A percentile compares a stretch with the other conserved stretches of the same genome.
phyloP scores from a whole-genome alignment of 1,140 invertebrate genomes.

The Trypoxylus dichotomus region DNA sequence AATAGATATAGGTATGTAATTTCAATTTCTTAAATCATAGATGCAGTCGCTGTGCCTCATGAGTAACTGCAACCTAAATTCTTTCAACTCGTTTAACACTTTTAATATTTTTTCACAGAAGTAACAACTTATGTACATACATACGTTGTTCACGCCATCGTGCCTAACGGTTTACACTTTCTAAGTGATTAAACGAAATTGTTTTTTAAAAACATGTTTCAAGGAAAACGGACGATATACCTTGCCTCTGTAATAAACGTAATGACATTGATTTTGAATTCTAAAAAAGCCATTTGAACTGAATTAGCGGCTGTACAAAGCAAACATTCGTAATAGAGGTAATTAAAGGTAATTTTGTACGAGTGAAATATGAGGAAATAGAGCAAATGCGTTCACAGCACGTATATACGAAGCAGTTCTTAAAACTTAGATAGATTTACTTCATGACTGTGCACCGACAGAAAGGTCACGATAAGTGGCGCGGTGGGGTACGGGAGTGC shows the following conservation, averaged over 20 bases:
- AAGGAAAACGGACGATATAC: background rate
- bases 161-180: background rate
- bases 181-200: background rate
- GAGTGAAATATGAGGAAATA: no score
- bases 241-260: background rate
- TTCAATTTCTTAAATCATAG: no score
- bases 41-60: no score
- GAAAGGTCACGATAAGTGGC: slow-evolving; percentile 19
- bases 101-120: no score
- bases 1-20: no score
- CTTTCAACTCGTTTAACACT: no score
- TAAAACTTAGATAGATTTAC: background rate
- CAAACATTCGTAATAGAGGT: no score
- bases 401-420: background rate
- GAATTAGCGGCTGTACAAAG: background rate
- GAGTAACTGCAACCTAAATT: no score
- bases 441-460: background rate
- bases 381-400: no score
- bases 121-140: no score
- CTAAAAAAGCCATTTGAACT: background rate
- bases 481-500: slow-evolving; percentile 12
- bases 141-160: no score
- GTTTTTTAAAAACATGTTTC: background rate
- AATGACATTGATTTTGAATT: background rate
- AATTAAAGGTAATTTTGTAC: no score